A percentile compares a stretch with the other conserved stretches of the same genome.
phyloP scores from a whole-genome alignment of 2,113 vertebrate genomes.

The Columba janthina region DNA sequence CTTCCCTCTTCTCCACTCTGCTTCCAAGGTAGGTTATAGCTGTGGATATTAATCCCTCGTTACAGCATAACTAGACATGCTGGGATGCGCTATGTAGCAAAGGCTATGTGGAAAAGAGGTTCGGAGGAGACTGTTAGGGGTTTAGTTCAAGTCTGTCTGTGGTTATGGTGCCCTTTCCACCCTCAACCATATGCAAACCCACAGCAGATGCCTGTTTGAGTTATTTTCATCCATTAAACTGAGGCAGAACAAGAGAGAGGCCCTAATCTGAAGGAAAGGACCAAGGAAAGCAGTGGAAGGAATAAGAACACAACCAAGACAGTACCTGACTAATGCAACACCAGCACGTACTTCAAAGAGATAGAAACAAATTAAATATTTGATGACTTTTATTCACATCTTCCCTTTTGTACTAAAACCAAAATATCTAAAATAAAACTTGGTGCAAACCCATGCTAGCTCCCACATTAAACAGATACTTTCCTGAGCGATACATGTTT shows the following conservation, averaged over 20 bases:
- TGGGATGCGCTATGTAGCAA: rapidly evolving
- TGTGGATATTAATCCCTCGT: not conserved
- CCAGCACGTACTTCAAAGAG: not conserved
- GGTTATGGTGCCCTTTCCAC: not conserved
- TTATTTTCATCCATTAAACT: not conserved
- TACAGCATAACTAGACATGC: not conserved
- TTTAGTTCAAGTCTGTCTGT: not conserved
- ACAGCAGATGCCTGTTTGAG: not conserved
- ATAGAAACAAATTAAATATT: not conserved
- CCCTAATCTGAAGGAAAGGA: not conserved
- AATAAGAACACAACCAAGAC: not conserved
- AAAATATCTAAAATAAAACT: not conserved
- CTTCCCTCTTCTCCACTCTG: not conserved
- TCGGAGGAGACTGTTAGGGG: not conserved
- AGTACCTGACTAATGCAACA: not conserved
- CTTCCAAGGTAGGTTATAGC: not conserved
- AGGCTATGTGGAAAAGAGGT: not conserved
- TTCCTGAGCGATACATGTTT: not conserved
- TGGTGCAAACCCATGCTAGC: not conserved
- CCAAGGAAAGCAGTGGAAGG: not conserved
- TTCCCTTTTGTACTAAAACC: not conserved
- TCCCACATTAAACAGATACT: not conserved
- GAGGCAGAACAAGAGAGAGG: not conserved
- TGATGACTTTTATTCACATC: not conserved
- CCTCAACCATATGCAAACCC: not conserved